Evolutionary conservation across 2,113 vertebrate genomes (phyloP).

Genomic region (Collichthys lucidus): DNA sequence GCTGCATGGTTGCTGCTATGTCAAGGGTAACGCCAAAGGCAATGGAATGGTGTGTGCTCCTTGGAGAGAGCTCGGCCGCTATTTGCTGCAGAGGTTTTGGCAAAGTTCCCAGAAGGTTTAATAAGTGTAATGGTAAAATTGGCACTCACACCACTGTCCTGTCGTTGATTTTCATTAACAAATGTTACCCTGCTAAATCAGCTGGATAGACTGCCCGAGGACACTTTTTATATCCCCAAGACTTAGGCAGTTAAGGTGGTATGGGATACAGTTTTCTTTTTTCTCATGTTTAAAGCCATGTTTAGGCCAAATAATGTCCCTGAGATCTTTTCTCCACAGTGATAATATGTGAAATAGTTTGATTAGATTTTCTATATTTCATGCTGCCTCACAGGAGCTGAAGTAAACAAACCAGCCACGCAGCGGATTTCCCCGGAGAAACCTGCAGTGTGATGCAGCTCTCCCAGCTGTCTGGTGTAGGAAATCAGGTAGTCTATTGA

Average conservation of each 20-base stretch:
- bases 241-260: not conserved
- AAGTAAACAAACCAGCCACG: not conserved
- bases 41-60: slow-evolving; percentile 46
- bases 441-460: slow-evolving; percentile 34
- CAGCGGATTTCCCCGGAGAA: slow-evolving; percentile 21
- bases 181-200: slow-evolving; percentile 63
- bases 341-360: not conserved
- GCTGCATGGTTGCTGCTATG: slow-evolving; percentile 34
- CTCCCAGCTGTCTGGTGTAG: slow-evolving; percentile 15
- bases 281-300: not conserved
- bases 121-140: slow-evolving; percentile 79
- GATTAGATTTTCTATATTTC: not conserved
- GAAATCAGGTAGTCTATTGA: slow-evolving; percentile 58
- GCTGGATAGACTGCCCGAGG: slow-evolving; percentile 18
- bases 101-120: slow-evolving; percentile 69
- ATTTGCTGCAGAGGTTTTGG: slow-evolving; percentile 68
- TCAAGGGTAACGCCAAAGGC: slow-evolving; percentile 69
- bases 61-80: slow-evolving; percentile 26
- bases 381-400: not conserved
- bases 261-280: not conserved
- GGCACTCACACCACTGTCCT: slow-evolving; percentile 48
- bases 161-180: slow-evolving; percentile 65
- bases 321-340: not conserved
- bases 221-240: slow-evolving; percentile 20
- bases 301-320: not conserved